These are phyloP conservation scores for Hanleya hanleyi DNA, from an alignment of 2,888 invertebrate species.

Conservation along the genomic window DNA sequence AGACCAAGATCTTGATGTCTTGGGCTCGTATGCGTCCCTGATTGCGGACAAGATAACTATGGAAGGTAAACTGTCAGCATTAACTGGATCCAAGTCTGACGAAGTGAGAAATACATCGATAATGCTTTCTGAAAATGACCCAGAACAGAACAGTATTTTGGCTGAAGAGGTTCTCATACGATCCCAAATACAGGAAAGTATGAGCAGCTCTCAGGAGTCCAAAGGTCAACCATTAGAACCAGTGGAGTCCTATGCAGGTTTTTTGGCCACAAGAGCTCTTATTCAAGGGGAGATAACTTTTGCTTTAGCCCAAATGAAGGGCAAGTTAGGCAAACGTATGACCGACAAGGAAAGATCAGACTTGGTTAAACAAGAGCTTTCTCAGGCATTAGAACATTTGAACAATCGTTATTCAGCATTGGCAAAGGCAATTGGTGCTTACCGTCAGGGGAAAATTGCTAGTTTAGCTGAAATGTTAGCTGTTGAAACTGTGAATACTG, in stretches of 20 bases:
- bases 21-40: conserved; percentile 85
- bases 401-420: not conserved
- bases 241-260: conserved; percentile 28
- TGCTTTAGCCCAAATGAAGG: conserved; percentile 77
- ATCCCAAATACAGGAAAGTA: conserved; percentile 54
- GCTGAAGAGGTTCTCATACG: conserved; percentile 60
- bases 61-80: conserved; percentile 62
- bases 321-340: conserved; percentile 79
- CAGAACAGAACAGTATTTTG: conserved; percentile 43
- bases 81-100: not conserved
- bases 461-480: not conserved
- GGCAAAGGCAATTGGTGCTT: not conserved
- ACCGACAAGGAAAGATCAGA: conserved; percentile 82
- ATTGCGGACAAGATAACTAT: conserved; percentile 79
- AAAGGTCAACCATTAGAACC: conserved; percentile 40
- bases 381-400: not conserved
- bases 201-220: not conserved
- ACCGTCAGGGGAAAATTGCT: not conserved
- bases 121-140: not conserved
- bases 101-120: not conserved
- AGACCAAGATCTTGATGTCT: conserved; percentile 45
- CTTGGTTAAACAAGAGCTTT: conserved; percentile 75
- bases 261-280: conserved; percentile 41
- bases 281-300: conserved; percentile 67
- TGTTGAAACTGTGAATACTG: not conserved